phyloP scores from a whole-genome alignment of 2,797 vertebrate genomes.

The Meda fulgida region DNA sequence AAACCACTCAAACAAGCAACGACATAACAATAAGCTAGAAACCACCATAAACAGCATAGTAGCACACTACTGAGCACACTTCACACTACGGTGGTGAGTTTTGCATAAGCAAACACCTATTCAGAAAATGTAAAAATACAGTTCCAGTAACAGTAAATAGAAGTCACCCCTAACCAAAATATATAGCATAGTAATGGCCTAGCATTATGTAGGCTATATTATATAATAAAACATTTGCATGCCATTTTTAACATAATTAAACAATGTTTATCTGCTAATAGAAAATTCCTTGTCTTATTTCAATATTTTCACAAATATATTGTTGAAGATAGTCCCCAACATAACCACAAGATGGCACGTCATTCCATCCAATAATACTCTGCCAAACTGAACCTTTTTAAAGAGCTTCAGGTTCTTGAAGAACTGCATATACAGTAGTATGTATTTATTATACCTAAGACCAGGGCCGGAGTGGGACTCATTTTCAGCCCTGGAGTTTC shows the following conservation, averaged over 20 bases:
- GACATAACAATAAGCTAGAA: not conserved
- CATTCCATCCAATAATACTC: not conserved
- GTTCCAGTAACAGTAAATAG: not conserved
- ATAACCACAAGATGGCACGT: conserved; percentile 21
- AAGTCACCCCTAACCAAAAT: not conserved
- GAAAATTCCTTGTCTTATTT: not conserved
- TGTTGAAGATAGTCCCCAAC: not conserved
- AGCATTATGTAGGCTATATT: not conserved
- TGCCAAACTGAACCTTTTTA: not conserved
- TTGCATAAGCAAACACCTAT: not conserved
- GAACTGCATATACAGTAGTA: not conserved
- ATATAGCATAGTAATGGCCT: not conserved
- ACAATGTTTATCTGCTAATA: not conserved
- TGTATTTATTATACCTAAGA: too few species aligned
- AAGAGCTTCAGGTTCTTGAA: not conserved
- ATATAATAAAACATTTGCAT: not conserved
- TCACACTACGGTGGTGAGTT: not conserved
- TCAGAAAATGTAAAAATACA: not conserved
- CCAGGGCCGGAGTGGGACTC: too few species aligned
- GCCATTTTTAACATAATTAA: not conserved
- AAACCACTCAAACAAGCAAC: not conserved
- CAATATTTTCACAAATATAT: not conserved
- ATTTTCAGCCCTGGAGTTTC: too few species aligned
- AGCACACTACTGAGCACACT: too few species aligned
- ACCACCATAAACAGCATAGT: not conserved